Evolutionary conservation across 2,797 vertebrate genomes (phyloP).

Genomic region (Mico argentatus): DNA sequence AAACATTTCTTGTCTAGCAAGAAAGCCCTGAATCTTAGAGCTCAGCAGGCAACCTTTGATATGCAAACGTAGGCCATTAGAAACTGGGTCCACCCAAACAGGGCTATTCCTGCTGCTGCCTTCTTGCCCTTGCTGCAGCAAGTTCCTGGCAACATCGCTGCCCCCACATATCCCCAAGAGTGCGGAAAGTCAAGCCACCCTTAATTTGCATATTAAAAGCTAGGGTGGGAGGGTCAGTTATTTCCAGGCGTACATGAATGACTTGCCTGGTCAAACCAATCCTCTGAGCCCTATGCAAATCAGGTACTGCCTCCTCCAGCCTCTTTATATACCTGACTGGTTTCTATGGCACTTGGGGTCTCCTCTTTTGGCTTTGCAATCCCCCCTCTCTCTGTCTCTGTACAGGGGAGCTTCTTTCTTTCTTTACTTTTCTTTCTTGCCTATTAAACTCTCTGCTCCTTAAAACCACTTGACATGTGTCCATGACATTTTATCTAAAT

Average conservation of each 20-base stretch:
- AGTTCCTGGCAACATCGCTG: not conserved
- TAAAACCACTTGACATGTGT: not conserved
- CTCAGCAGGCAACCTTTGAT: not conserved
- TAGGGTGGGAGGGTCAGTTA: not conserved
- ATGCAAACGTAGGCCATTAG: not conserved
- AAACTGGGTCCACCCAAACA: not conserved
- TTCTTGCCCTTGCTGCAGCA: not conserved
- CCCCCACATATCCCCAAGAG: not conserved
- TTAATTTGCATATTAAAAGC: not conserved
- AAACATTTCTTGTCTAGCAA: not conserved
- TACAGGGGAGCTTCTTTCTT: not conserved
- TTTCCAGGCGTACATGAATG: not conserved
- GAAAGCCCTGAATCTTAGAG: not conserved
- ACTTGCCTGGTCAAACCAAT: not conserved
- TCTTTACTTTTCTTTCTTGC: not conserved
- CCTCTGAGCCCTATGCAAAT: not conserved
- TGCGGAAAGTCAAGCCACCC: not conserved
- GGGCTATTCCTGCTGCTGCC: not conserved
- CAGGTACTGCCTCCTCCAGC: not conserved
- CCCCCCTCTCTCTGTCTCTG: not conserved
- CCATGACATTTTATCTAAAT: not conserved
- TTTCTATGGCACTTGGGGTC: not conserved
- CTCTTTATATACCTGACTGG: not conserved
- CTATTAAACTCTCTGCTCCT: not conserved
- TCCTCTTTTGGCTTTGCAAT: not conserved